A percentile compares a stretch with the other conserved stretches of the same genome.
phyloP scores from a whole-genome alignment of 2,113 vertebrate genomes.

The Laterallus jamaicensis region DNA sequence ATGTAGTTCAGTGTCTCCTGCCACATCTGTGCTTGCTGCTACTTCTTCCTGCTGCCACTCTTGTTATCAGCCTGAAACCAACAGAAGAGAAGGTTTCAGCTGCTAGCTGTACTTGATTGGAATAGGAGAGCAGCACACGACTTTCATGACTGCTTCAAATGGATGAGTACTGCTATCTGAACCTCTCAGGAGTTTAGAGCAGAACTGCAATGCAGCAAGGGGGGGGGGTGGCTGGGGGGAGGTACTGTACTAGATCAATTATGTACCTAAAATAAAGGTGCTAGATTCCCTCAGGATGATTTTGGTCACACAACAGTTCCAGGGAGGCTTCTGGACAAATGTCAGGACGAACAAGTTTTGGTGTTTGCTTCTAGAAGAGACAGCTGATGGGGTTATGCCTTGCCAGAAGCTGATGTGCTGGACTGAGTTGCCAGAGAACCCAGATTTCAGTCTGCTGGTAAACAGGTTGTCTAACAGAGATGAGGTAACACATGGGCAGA shows the following conservation, averaged over 20 bases:
- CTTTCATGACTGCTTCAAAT: neutral
- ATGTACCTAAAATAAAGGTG: neutral
- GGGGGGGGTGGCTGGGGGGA: no score
- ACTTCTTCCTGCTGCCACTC: neutral
- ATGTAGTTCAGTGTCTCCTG: neutral
- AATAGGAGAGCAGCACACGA: neutral
- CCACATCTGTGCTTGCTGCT: neutral
- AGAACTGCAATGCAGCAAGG: neutral
- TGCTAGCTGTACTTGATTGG: neutral
- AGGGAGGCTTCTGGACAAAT: neutral
- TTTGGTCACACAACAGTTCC: neutral
- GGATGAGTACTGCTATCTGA: neutral
- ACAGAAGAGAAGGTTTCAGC: neutral
- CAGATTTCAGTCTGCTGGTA: neutral
- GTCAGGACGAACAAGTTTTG: neutral
- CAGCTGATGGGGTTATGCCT: neutral
- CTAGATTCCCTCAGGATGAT: neutral
- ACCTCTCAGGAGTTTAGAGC: neutral
- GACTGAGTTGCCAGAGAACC: neutral
- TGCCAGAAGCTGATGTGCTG: neutral
- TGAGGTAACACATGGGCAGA: neutral
- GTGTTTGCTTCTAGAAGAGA: neutral
- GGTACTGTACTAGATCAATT: neutral
- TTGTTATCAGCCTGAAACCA: neutral
- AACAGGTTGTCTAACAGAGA: neutral